Evolutionary conservation across 2,888 invertebrate species (phyloP), one percentile per base, ranked within the genome.

Genomic region (Abrostola triplasia): DNA sequence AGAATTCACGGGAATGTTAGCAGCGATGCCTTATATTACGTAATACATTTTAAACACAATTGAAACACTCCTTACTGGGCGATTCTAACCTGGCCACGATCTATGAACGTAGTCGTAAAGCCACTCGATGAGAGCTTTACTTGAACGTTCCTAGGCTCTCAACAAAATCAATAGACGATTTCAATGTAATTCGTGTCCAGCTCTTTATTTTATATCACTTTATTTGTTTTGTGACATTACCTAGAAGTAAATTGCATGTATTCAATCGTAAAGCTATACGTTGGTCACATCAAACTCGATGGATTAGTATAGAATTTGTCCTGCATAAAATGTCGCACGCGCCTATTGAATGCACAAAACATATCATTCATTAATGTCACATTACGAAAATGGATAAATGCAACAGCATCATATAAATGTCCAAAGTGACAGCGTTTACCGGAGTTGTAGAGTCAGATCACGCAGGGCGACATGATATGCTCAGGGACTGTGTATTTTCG

Each of bases 311-410:
- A 67, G 67, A 70, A 80, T 80, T 80, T 77, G 77, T 76, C 66
- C 60, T 54, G 67, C 64, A 70, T 76, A 70, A 65, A 71, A 72
- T 74, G 61, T 68, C 59, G 71, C 55, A 66, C 64, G 64, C 70
- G 70, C 66, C 63, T 72, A 80, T 81, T 82, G 84, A 84, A 87
- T 88, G 77, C 83, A 80, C 78, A 85, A 84, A 77, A 79, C 74
- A 80, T 76, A 73, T 79, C 81, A 85, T 86, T 83, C 83, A 82
- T 86, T 86, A 84, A 82, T 83, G 86, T 87, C 86, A 83, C 84
- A 84, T 88, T 84, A 87, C 82, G 73, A 82, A 85, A 84, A 86
- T 84, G 84, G 79, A 86, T 84, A 82, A 76, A 82, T 80, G 81
- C 83, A 80, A 73, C 79, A 80, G 75, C 78, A 76, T 87, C 81